Percentiles rank a stretch among this genome's conserved stretches.
These are phyloP conservation scores for Pitangus sulphuratus DNA, from an alignment of 2,797 vertebrate genomes.

Conservation along the genomic window DNA sequence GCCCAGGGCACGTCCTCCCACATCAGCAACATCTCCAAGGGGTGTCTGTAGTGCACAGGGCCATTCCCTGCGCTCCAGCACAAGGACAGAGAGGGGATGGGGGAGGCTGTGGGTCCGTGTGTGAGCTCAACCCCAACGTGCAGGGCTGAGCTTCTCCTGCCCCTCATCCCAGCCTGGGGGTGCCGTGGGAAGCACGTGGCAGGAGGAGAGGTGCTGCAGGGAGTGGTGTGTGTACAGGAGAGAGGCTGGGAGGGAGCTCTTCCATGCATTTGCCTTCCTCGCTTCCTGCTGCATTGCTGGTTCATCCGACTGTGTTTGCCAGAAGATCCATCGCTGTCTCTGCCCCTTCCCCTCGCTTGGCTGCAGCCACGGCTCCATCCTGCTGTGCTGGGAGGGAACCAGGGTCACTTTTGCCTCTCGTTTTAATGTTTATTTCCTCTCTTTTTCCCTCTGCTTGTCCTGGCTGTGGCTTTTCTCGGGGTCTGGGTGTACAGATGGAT, in stretches of 20 bases:
- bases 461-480: constrained; percentile 53
- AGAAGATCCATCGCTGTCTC: constrained; percentile 25
- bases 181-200: neutral
- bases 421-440: constrained; percentile 68
- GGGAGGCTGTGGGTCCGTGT: neutral
- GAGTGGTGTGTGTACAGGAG: neutral
- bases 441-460: constrained; percentile 58
- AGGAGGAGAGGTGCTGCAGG: neutral
- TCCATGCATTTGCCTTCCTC: constrained; percentile 44
- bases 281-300: constrained; percentile 45
- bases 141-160: neutral
- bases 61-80: neutral
- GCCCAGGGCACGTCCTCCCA: neutral
- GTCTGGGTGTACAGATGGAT: constrained; percentile 73
- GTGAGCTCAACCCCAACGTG: neutral
- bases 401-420: neutral
- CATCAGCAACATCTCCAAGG: neutral
- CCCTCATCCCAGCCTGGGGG: neutral
- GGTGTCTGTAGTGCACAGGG: neutral
- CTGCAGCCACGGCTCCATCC: constrained; percentile 37
- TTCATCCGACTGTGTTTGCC: constrained; percentile 33
- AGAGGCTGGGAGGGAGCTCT: constrained; percentile 13
- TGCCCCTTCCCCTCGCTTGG: constrained; percentile 19
- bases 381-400: constrained; percentile 65
- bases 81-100: neutral